Percentiles rank a stretch among this genome's conserved stretches.
Evolutionary conservation across 2,797 vertebrate species (phyloP).

Genomic region (Anisognathus igniventris): DNA sequence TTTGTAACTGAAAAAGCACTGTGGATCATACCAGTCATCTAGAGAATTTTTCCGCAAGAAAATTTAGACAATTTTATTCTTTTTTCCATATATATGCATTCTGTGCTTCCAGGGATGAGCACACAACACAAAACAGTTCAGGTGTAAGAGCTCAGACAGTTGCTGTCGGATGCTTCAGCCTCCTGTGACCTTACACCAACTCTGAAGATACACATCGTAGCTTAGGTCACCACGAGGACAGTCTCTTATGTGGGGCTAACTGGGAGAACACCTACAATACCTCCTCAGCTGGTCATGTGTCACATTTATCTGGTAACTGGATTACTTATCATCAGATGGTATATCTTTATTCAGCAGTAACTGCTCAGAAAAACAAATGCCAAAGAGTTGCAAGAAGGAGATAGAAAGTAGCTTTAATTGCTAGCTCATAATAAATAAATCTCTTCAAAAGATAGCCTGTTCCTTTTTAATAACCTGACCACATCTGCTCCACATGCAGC

Average conservation of each 20-base stretch:
- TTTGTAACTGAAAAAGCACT: background rate
- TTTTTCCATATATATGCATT: background rate
- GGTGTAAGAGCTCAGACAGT: background rate
- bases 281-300: background rate
- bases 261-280: background rate
- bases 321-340: background rate
- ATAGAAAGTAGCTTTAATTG: background rate
- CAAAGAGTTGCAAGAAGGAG: background rate
- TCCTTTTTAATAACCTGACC: constrained; percentile 1
- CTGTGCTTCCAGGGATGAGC: background rate
- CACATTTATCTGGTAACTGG: background rate
- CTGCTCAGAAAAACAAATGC: background rate
- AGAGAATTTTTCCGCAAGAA: background rate
- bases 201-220: background rate
- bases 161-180: background rate
- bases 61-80: background rate
- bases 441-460: background rate
- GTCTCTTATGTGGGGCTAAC: background rate
- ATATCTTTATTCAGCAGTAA: background rate
- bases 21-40: background rate
- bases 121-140: background rate
- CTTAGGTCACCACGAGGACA: background rate
- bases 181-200: background rate
- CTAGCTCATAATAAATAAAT: background rate
- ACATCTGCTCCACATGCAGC: background rate